These are phyloP conservation scores for Marasmarcha lunaedactyla DNA, from an alignment of 2,888 invertebrate species.

Conservation along the genomic window DNA sequence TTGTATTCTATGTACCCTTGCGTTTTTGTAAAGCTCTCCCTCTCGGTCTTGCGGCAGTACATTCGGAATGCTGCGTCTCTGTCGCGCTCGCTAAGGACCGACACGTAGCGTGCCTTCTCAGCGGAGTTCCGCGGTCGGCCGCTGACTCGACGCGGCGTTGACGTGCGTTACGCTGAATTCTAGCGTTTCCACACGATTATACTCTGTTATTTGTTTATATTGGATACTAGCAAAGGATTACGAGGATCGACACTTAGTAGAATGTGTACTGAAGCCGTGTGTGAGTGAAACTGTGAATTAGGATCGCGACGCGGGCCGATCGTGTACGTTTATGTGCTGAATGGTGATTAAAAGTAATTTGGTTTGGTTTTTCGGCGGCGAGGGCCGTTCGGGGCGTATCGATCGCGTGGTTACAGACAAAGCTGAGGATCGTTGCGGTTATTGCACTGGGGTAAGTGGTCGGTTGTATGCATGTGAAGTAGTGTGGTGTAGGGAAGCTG, in stretches of 20 bases:
- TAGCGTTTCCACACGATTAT: conserved; percentile 48
- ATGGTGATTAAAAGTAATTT: conserved; percentile 67
- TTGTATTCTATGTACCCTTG: conserved; percentile 43
- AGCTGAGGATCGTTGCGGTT: conserved; percentile 47
- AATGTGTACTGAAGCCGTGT: conserved; percentile 41
- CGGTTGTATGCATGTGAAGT: conserved; percentile 19
- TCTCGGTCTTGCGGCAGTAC: conserved; percentile 20
- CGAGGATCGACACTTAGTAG: conserved; percentile 36
- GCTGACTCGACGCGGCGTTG: conserved; percentile 64
- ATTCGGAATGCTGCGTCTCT: conserved; percentile 21
- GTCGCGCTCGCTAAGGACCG: conserved; percentile 39
- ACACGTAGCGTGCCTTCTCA: conserved; percentile 39
- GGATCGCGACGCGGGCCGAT: conserved; percentile 33
- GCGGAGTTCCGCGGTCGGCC: conserved; percentile 59
- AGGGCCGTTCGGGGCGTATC: conserved; percentile 50
- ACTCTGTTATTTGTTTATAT: conserved; percentile 63
- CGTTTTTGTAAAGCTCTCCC: conserved; percentile 37
- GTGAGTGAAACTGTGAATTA: conserved; percentile 41
- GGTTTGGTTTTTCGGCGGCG: conserved; percentile 60
- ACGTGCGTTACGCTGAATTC: conserved; percentile 52
- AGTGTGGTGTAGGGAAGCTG: conserved; percentile 18
- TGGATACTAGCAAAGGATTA: conserved; percentile 42
- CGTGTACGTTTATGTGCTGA: conserved; percentile 57
- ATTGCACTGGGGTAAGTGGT: conserved; percentile 38
- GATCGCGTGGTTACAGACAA: conserved; percentile 55